Base-by-base conservation (phyloP, 1,140 invertebrate genomes). In the Diuraphis noxia region DNA sequence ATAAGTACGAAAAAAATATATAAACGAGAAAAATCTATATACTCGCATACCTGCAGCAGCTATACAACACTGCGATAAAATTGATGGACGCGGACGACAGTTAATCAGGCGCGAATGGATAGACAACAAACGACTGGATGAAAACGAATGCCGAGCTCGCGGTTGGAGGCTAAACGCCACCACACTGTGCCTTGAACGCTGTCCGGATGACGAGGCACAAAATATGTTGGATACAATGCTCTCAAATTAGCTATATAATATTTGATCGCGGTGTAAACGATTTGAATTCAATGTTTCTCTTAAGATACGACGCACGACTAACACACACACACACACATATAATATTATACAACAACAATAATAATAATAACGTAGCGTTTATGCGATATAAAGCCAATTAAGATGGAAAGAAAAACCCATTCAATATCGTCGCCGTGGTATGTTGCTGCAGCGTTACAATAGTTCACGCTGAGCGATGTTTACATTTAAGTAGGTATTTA, bases 131-230 rank as follows among this genome's bases (percentile, higher is more conserved):
- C 85, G 85, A 49, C 21, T 46, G 85, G n/a, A 86, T 21, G 43
- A 84, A 72, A 72, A 72, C 56, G 38, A 49, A 84, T 36, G 25
- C 46, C n/a, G 9, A 17, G 41, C 19, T 41, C 43, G 84, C 43
- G 63, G 72, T 77, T 36, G 72, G 88, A 81, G 40, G 77, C 89
- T 82, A 81, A 91, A 91, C 88, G 88, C 77, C 77, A 91, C 89
- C 77, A 52, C 63, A 38, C 88, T 40, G 88, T 77, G 88, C 72
- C 19, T 63, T 25, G 36, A 72, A 46, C n/a, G 63, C 40, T n/a
- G 30, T 56, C 86, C 25, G 23, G 52, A 82, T 82, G 89, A 90
- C 89, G 25, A 34, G 41, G 88, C 88, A 49, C 56, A 72, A 72
- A 40, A 77, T 81, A 40, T 38, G 13, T n/a, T 36, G 17, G 41